These are phyloP conservation scores for Tribolium freemani DNA, from an alignment of 2,888 invertebrate genomes.

Conservation along the genomic window DNA sequence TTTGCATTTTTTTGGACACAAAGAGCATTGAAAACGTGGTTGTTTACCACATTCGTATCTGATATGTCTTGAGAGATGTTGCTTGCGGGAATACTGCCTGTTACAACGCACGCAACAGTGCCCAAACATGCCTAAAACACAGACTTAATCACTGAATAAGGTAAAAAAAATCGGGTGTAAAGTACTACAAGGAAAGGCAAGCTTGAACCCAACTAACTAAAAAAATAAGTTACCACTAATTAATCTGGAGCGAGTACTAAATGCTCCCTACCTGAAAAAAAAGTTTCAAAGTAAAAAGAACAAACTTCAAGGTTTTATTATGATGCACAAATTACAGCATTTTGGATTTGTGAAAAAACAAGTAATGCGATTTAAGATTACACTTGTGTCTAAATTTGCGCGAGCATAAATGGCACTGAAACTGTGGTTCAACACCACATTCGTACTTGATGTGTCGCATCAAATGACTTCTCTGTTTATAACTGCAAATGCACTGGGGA, in stretches of 20 bases:
- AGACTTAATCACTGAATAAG: background rate
- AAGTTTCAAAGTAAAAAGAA: too few relatives aligned
- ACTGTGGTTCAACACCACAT: conserved; percentile 49
- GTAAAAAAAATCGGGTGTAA: background rate
- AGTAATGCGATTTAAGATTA: conserved; percentile 67
- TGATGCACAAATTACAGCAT: background rate
- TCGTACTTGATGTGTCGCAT: conserved; percentile 57
- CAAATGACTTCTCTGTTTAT: conserved; percentile 61
- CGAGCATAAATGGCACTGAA: conserved; percentile 46
- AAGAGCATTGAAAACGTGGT: conserved; percentile 57
- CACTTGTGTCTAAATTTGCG: conserved; percentile 57
- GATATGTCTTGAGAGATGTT: conserved; percentile 52
- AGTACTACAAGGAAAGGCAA: background rate
- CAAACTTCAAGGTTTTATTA: background rate
- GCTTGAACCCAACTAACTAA: background rate
- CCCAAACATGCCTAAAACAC: conserved; percentile 41
- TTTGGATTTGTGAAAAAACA: conserved; percentile 5
- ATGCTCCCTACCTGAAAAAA: too few relatives aligned
- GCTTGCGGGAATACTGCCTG: conserved; percentile 51
- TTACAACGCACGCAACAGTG: conserved; percentile 52
- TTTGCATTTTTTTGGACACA: conserved; percentile 60
- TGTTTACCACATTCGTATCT: conserved; percentile 58
- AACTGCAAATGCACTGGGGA: conserved; percentile 55
- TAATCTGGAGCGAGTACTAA: too few relatives aligned
- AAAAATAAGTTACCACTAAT: background rate